phyloP scores from a whole-genome alignment of 2,888 invertebrate genomes.

The Clanis bilineata region DNA sequence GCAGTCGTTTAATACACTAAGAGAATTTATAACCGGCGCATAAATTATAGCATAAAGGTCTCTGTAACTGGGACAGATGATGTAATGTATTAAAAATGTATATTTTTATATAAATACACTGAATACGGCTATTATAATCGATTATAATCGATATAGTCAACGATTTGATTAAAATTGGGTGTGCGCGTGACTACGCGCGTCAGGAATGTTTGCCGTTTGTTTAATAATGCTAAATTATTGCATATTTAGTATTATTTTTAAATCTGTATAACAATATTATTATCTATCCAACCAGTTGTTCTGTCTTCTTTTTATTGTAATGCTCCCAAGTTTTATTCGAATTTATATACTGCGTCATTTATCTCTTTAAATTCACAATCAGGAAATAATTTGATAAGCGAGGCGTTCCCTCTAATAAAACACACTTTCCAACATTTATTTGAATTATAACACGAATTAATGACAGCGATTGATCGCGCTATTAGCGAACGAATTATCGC shows the following conservation, averaged over 20 bases:
- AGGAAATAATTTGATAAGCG: neutral
- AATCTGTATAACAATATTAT: neutral
- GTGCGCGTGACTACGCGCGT: neutral
- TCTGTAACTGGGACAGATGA: slow-evolving; percentile 46
- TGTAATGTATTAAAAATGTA: slow-evolving; percentile 35
- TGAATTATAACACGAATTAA: neutral
- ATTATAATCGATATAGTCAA: neutral
- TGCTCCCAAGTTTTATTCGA: too few species aligned
- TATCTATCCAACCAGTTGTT: neutral
- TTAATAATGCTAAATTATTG: neutral
- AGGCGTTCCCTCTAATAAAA: neutral
- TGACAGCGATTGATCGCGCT: neutral
- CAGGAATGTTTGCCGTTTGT: neutral
- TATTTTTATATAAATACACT: slow-evolving; percentile 28
- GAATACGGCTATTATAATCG: slow-evolving; percentile 23
- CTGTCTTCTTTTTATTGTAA: neutral
- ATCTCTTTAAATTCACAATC: neutral
- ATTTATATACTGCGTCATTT: neutral
- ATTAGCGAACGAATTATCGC: slow-evolving; percentile 1
- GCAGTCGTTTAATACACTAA: slow-evolving; percentile 27
- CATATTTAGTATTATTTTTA: neutral
- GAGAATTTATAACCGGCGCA: slow-evolving; percentile 39
- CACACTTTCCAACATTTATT: neutral
- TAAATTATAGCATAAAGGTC: slow-evolving; percentile 43
- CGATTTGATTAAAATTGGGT: neutral